Evolutionary conservation across 2,888 invertebrate species (phyloP), one percentile per base, ranked within the genome.

Genomic region (Aphodius granarius): DNA sequence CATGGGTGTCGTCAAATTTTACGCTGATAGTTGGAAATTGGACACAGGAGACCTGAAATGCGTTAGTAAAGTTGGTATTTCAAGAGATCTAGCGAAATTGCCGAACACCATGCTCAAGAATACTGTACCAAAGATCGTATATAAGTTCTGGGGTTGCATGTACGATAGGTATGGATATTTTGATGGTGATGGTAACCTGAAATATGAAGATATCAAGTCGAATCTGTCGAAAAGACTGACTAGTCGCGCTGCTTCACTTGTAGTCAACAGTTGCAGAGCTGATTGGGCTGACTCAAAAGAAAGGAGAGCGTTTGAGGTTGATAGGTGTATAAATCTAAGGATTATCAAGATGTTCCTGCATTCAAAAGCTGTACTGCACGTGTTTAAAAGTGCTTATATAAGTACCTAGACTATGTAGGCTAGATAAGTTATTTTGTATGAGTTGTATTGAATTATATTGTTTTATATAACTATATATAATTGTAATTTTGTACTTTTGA

Each of bases 341-440:
- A 22, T 68, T 19, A 68, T 68, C 21, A 68, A 68, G 20, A 68
- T 68, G 68, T 20, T 68, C n/a, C 20, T 68, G 68, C 68, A 68
- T 68, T 68, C 68, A n/a, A 68, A 6, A 43, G 43, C 4, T 43
- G 43, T 43, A 1, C 13, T 43, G 43, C 43, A 43, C 13, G 43
- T 43, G 13, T 43, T 9, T 43, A 43, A 43, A 13, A 43, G 43
- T 43, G 13, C 43, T 13, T n/a, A 0, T 43, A 6, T 43, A 43
- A 43, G 43, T n/a, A n/a, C n/a, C n/a, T n/a, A n/a, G n/a, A n/a
- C n/a, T n/a, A n/a, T n/a, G n/a, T n/a, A n/a, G n/a, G n/a, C n/a
- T n/a, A n/a, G n/a, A n/a, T n/a, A n/a, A n/a, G n/a, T n/a, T n/a
- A n/a, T n/a, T n/a, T n/a, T n/a, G n/a, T n/a, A n/a, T n/a, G n/a